Evolutionary conservation across 2,797 vertebrate genomes (phyloP).

Genomic region (Astyanax mexicanus): DNA sequence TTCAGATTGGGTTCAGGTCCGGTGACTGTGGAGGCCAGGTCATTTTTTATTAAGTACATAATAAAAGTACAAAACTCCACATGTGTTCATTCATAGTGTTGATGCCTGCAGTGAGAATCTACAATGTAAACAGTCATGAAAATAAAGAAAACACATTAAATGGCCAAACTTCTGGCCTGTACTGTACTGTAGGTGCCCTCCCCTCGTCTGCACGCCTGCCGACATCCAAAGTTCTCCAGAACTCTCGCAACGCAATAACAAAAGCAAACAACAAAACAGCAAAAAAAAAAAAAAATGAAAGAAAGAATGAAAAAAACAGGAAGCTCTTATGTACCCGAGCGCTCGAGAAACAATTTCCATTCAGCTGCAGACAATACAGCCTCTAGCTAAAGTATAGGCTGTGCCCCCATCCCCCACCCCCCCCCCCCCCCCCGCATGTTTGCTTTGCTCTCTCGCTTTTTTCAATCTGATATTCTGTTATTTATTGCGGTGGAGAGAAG

Average conservation of each 20-base stretch:
- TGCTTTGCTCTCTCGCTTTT: slow-evolving; percentile 24
- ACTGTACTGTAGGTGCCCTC: slow-evolving; percentile 31
- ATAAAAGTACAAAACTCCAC: too few relatives aligned
- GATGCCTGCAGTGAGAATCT: too few relatives aligned
- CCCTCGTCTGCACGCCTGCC: slow-evolving; percentile 22
- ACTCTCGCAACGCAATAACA: too few relatives aligned
- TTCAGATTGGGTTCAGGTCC: too few relatives aligned
- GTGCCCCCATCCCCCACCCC: slow-evolving; percentile 25
- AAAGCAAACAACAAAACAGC: not conserved
- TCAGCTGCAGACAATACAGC: slow-evolving; percentile 32
- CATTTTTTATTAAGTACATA: too few relatives aligned
- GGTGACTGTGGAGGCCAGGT: too few relatives aligned
- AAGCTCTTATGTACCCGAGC: slow-evolving; percentile 40
- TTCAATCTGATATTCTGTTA: slow-evolving; percentile 38
- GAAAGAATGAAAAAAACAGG: slow-evolving; percentile 24
- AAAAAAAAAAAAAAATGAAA: not conserved
- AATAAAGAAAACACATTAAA: too few relatives aligned
- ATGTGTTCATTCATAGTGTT: too few relatives aligned
- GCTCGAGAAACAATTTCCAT: slow-evolving; percentile 33
- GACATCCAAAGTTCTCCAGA: slow-evolving; percentile 30
- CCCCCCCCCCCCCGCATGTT: slow-evolving; percentile 17
- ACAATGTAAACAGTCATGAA: too few relatives aligned
- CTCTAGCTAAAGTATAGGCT: slow-evolving; percentile 23
- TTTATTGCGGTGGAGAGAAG: slow-evolving; percentile 24
- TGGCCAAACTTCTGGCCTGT: too few relatives aligned